Evolutionary conservation across 2,113 vertebrate species (phyloP).

Genomic region (Brachypodius melanocephalos): DNA sequence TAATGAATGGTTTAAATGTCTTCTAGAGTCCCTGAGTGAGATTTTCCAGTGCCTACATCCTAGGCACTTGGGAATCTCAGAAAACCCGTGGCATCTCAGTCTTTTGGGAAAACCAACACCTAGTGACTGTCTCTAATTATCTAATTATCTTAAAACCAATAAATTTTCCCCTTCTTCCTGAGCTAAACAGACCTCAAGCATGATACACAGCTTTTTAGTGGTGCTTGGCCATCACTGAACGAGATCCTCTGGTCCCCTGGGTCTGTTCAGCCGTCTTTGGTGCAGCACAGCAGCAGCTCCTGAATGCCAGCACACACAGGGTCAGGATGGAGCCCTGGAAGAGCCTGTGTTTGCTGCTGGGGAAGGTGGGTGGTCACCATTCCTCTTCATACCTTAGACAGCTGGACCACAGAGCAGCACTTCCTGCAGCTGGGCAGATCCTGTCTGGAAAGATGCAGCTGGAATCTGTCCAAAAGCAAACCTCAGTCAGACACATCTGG

Average conservation of each 20-base stretch:
- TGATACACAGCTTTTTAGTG: neutral
- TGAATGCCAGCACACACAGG: neutral
- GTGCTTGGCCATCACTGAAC: neutral
- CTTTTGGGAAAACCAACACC: neutral
- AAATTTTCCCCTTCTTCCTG: neutral
- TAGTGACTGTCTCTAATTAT: neutral
- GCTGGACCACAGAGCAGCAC: neutral
- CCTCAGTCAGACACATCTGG: neutral
- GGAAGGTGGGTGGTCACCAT: neutral
- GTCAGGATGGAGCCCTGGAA: accelerated
- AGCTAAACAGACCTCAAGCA: neutral
- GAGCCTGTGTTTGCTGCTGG: accelerated
- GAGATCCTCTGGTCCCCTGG: neutral
- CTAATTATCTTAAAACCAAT: neutral
- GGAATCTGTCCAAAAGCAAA: neutral
- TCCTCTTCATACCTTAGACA: neutral
- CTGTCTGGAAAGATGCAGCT: neutral
- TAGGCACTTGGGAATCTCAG: neutral
- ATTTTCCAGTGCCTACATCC: neutral
- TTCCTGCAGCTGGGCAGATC: neutral
- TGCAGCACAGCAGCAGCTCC: neutral
- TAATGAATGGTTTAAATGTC: neutral
- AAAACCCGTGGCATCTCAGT: neutral
- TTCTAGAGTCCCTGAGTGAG: neutral
- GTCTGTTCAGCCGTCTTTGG: too few relatives aligned